A percentile compares a stretch with the other conserved stretches of the same genome.
phyloP scores from a whole-genome alignment of 2,113 vertebrate species.

The Eurypyga helias region DNA sequence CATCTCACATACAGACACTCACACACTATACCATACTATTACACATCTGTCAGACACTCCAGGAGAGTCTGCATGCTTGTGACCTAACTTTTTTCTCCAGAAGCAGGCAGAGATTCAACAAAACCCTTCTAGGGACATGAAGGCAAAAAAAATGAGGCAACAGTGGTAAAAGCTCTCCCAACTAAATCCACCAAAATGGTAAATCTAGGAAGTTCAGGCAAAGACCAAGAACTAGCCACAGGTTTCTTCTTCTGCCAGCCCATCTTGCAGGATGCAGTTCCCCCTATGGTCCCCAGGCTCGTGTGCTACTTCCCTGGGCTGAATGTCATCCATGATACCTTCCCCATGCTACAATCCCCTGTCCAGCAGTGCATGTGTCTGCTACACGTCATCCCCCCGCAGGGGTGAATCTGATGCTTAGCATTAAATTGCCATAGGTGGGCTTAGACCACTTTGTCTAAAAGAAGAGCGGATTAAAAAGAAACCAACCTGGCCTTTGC shows the following conservation, averaged over 20 bases:
- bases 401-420: not conserved
- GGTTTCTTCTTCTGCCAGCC: not conserved
- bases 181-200: not conserved
- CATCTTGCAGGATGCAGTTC: not conserved
- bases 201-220: not conserved
- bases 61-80: not conserved
- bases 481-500: not conserved
- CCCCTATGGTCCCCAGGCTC: rapidly evolving
- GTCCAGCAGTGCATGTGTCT: not conserved
- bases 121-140: not conserved
- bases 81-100: not conserved
- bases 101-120: not conserved
- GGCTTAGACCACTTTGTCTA: not conserved
- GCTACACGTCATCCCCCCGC: not conserved
- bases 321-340: not conserved
- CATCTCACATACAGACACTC: not conserved
- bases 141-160: not conserved
- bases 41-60: not conserved
- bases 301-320: not conserved
- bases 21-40: not conserved
- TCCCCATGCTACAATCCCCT: not conserved
- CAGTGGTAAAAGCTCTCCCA: not conserved
- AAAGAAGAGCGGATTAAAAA: not conserved
- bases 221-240: not conserved
- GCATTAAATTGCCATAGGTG: not conserved